A percentile compares a stretch with the other conserved stretches of the same genome.
These are phyloP conservation scores for Butastur rufipennis DNA, from an alignment of 2,113 vertebrate genomes.

Conservation along the genomic window DNA sequence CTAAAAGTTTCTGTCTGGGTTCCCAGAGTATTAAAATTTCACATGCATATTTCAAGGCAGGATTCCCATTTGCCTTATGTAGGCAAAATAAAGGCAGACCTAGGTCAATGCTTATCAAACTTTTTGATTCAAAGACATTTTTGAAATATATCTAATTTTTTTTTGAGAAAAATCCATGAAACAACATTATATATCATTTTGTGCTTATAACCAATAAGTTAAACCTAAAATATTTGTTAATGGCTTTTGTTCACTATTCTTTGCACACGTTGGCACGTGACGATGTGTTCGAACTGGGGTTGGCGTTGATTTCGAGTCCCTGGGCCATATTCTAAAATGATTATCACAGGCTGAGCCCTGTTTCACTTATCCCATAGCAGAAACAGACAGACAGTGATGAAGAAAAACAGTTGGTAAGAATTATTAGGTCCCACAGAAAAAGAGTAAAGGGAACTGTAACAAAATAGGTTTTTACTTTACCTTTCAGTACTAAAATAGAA, in stretches of 20 bases:
- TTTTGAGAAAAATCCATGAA: not conserved
- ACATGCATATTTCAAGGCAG: not conserved
- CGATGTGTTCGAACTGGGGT: not conserved
- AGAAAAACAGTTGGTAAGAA: not conserved
- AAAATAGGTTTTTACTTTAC: not conserved
- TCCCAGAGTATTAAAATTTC: not conserved
- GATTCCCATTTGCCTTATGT: not conserved
- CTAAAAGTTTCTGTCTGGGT: not conserved
- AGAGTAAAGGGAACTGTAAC: not conserved
- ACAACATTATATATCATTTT: not conserved
- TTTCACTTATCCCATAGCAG: not conserved
- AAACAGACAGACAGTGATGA: not conserved
- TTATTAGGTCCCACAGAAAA: not conserved
- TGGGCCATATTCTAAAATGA: not conserved
- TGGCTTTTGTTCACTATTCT: not conserved
- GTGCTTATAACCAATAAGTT: not conserved
- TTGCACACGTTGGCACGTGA: not conserved
- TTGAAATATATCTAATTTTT: not conserved
- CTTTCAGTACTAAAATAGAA: not conserved
- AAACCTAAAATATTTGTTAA: not conserved
- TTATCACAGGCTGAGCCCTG: not conserved
- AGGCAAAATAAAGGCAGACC: not conserved
- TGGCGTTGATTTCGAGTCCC: not conserved
- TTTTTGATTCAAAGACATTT: not conserved
- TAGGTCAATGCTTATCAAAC: not conserved